These are phyloP conservation scores for Stratiolaelaps scimitus DNA, from an alignment of 1,140 invertebrate genomes.

Conservation along the genomic window DNA sequence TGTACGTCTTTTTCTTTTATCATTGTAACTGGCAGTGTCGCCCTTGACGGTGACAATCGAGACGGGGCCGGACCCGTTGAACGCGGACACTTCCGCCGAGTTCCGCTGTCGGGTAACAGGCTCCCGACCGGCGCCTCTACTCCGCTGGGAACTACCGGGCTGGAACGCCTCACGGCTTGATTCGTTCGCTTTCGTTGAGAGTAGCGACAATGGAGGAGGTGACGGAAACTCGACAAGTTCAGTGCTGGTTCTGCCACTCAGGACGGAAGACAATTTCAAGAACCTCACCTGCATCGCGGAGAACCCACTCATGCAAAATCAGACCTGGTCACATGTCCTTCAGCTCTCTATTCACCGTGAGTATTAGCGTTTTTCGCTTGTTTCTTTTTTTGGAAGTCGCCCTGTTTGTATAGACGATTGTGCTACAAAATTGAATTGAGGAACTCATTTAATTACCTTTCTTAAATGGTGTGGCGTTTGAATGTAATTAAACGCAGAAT, in stretches of 20 bases:
- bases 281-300: conserved; percentile 10
- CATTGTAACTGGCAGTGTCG: background rate
- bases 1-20: no score
- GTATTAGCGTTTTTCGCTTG: background rate
- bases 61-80: conserved; percentile 3
- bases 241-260: conserved; percentile 9
- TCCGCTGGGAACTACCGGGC: conserved; percentile 15
- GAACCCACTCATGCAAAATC: background rate
- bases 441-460: no score
- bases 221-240: conserved; percentile 27
- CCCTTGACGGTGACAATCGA: conserved; percentile 8
- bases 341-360: conserved; percentile 21
- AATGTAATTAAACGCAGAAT: no score
- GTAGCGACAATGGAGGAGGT: background rate
- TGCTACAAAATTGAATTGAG: no score
- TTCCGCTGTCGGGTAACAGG: conserved; percentile 16
- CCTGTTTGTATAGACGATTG: no score
- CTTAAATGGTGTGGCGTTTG: no score
- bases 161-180: conserved; percentile 14
- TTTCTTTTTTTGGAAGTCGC: no score
- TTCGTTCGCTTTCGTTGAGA: conserved; percentile 18
- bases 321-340: background rate
- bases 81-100: conserved; percentile 24
- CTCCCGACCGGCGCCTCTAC: background rate
- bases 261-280: conserved; percentile 16